These are phyloP conservation scores for Scleropages formosus DNA, from an alignment of 2,797 vertebrate genomes.

Conservation along the genomic window DNA sequence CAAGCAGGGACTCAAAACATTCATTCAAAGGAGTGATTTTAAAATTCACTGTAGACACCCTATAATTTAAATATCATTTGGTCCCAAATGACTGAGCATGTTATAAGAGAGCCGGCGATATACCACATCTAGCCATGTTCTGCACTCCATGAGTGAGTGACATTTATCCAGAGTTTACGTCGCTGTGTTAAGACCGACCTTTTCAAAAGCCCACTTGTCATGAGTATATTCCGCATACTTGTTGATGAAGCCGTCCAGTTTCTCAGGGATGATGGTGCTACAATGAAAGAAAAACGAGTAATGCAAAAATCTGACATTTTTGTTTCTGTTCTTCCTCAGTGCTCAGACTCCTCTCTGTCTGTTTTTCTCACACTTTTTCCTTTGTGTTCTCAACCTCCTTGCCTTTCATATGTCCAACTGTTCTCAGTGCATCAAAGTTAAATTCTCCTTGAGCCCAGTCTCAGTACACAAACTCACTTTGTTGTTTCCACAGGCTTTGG, in stretches of 20 bases:
- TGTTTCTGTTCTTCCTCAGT: background rate
- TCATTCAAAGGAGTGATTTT: background rate
- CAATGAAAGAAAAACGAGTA: background rate
- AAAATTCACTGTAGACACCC: background rate
- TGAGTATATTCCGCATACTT: slow-evolving; percentile 89
- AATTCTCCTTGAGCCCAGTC: background rate
- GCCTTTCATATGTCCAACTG: background rate
- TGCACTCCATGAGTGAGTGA: background rate
- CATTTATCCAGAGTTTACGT: background rate
- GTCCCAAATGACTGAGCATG: background rate
- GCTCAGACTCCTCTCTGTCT: background rate
- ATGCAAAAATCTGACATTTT: background rate
- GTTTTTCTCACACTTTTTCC: background rate
- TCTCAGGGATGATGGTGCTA: slow-evolving; percentile 92
- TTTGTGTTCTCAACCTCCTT: background rate
- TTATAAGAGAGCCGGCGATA: too few species aligned
- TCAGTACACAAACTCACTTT: slow-evolving; percentile 71
- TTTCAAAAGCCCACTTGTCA: slow-evolving; percentile 93
- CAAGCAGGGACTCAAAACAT: background rate
- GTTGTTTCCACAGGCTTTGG: slow-evolving; percentile 91
- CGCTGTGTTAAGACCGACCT: slow-evolving; percentile 61
- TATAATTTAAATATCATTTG: background rate
- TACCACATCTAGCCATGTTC: too few species aligned
- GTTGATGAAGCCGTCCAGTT: slow-evolving; percentile 87
- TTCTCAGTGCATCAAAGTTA: background rate